A percentile compares a stretch with the other conserved stretches of the same genome.
Evolutionary conservation across 2,113 vertebrate genomes (phyloP).

Genomic region (Myanophis thanlyinensis): DNA sequence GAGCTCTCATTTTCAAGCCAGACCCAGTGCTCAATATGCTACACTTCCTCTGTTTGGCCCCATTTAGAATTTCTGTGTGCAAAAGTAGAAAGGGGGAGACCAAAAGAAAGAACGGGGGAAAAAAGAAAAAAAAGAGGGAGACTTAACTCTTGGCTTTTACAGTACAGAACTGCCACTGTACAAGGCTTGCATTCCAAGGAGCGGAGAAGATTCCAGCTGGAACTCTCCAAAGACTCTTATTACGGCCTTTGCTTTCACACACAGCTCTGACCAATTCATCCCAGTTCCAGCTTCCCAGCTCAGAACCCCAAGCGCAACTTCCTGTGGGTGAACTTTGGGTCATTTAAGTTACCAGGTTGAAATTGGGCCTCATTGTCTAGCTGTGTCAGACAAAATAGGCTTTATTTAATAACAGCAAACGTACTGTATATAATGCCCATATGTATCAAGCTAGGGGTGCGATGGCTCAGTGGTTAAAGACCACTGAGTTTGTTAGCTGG

Average conservation of each 20-base stretch:
- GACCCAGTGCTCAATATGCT: conserved; percentile 64
- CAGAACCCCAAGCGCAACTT: conserved; percentile 39
- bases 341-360: conserved; percentile 14
- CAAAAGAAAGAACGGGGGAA: background rate
- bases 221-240: background rate
- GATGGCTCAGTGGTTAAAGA: background rate
- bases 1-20: conserved; percentile 66
- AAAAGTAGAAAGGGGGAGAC: conserved; percentile 17
- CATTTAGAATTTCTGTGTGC: conserved; percentile 60
- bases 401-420: background rate
- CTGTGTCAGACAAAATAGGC: conserved; percentile 19
- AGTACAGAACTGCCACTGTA: conserved; percentile 20
- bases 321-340: conserved; percentile 39
- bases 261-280: background rate
- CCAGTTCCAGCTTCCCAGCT: conserved; percentile 28
- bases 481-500: background rate
- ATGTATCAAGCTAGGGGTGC: background rate
- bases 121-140: conserved; percentile 15
- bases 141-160: conserved; percentile 7
- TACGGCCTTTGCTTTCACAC: conserved; percentile 28
- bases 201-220: conserved; percentile 45
- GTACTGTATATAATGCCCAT: conserved; percentile 1
- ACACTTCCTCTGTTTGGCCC: conserved; percentile 74
- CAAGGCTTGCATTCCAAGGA: background rate
- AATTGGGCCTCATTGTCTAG: conserved; percentile 25